These are phyloP conservation scores for Eristalinus sepulchralis DNA, from an alignment of 2,888 invertebrate genomes.

Conservation along the genomic window DNA sequence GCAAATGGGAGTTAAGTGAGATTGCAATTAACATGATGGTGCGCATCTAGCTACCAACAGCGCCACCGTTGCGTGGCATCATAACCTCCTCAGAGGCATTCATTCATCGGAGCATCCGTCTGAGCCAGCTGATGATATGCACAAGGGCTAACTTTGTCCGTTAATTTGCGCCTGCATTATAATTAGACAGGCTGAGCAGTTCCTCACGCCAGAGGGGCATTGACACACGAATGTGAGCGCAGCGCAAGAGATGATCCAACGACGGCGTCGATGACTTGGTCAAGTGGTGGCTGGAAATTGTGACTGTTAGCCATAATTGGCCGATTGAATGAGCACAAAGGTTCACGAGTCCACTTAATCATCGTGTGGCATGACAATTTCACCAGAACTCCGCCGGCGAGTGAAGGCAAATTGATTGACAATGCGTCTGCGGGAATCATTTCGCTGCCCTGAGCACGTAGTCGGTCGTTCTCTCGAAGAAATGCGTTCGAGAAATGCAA, in stretches of 20 bases:
- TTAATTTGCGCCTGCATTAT: conserved; percentile 53
- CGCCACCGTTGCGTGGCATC: conserved; percentile 34
- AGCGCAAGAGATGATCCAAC: conserved; percentile 1
- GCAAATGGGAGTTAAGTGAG: conserved; percentile 19
- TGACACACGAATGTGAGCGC: conserved; percentile 13
- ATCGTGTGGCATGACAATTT: conserved; percentile 53
- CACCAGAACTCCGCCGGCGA: conserved; percentile 46
- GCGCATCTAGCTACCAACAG: conserved; percentile 10
- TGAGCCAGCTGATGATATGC: conserved; percentile 9
- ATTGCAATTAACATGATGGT: conserved; percentile 29
- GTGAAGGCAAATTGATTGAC: conserved; percentile 67
- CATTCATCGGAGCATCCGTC: background rate
- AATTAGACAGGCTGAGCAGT: conserved; percentile 50
- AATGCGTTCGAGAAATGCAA: conserved; percentile 55
- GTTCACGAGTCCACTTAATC: conserved; percentile 48
- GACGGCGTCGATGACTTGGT: conserved; percentile 12
- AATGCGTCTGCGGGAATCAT: conserved; percentile 58
- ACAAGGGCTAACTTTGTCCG: conserved; percentile 42
- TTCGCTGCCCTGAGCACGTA: conserved; percentile 62
- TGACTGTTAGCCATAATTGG: conserved; percentile 51
- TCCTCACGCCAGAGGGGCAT: conserved; percentile 20
- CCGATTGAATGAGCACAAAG: conserved; percentile 65
- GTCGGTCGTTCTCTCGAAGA: conserved; percentile 26
- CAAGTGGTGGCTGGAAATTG: conserved; percentile 19
- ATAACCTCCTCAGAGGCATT: background rate